Evolutionary conservation across 2,888 invertebrate genomes (phyloP).

Genomic region (Neria commutata): DNA sequence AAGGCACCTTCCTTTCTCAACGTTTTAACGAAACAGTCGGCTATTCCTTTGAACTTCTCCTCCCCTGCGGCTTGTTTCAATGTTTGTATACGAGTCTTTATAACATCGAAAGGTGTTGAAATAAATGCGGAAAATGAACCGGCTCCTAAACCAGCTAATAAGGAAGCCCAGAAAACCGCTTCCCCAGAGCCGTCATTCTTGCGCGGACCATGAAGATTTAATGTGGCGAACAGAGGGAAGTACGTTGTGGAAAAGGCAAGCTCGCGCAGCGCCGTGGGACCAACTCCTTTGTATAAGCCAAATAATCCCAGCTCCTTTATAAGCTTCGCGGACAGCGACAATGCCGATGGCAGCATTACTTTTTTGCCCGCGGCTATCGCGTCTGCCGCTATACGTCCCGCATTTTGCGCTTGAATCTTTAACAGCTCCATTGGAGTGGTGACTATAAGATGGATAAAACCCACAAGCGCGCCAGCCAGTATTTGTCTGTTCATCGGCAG

Average conservation of each 20-base stretch:
- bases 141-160: conserved; percentile 84
- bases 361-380: conserved; percentile 67
- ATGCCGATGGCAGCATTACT: conserved; percentile 74
- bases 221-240: conserved; percentile 92
- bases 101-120: conserved; percentile 95
- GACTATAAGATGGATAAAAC: conserved; percentile 91
- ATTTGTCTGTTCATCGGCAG: conserved; percentile 82
- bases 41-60: conserved; percentile 79
- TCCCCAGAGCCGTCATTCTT: conserved; percentile 68
- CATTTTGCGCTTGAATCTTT: conserved; percentile 97
- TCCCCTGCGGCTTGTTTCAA: conserved; percentile 83
- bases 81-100: conserved; percentile 90
- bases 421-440: conserved; percentile 98
- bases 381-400: conserved; percentile 83
- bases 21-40: conserved; percentile 88
- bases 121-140: conserved; percentile 82
- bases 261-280: conserved; percentile 89
- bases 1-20: conserved; percentile 81
- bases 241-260: conserved; percentile 94
- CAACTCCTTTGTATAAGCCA: conserved; percentile 91
- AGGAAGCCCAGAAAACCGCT: conserved; percentile 91
- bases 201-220: conserved; percentile 83
- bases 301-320: conserved; percentile 82
- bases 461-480: conserved; percentile 92
- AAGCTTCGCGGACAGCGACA: conserved; percentile 74